Conservation (phyloP, 1,140 invertebrate species). For the Marisa cornuarietis region DNA sequence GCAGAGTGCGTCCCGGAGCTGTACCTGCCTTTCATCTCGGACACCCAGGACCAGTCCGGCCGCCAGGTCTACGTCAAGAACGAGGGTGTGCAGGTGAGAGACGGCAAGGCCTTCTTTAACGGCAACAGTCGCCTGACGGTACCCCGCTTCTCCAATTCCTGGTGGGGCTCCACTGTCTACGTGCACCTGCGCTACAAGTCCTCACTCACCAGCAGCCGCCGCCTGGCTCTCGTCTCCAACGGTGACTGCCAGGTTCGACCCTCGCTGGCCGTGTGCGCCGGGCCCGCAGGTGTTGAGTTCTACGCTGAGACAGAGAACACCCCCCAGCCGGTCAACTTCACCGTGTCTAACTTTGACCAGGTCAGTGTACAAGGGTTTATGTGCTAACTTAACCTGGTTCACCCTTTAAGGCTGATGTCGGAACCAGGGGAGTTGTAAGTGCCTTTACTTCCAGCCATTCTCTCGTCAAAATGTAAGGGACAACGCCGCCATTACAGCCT, state of each 20-base stretch:
- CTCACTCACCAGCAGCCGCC: neutral
- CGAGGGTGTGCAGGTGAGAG: constrained; percentile 27
- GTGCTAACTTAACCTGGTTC: too few species aligned
- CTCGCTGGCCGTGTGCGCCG: constrained; percentile 45
- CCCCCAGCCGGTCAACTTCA: constrained; percentile 21
- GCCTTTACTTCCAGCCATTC: too few species aligned
- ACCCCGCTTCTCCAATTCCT: constrained; percentile 33
- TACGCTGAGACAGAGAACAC: constrained; percentile 22
- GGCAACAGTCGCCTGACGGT: constrained; percentile 29
- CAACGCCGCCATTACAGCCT: too few species aligned
- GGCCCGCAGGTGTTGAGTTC: constrained; percentile 54
- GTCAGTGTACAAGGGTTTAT: neutral
- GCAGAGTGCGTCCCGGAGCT: constrained; percentile 28
- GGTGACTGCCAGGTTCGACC: constrained; percentile 33
- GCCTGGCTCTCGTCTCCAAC: constrained; percentile 30
- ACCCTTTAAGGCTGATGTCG: too few species aligned
- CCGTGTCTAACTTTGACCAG: constrained; percentile 16
- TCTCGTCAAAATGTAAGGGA: too few species aligned
- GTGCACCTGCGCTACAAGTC: constrained; percentile 23
- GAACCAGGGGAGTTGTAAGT: too few species aligned
- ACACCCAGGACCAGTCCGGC: constrained; percentile 27
- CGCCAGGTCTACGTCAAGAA: constrained; percentile 28
- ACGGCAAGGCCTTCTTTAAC: constrained; percentile 36
- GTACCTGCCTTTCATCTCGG: constrained; percentile 28
- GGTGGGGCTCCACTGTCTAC: constrained; percentile 27